Base-by-base conservation (phyloP, 2,888 invertebrate species). In the Drosophila neutralis region DNA sequence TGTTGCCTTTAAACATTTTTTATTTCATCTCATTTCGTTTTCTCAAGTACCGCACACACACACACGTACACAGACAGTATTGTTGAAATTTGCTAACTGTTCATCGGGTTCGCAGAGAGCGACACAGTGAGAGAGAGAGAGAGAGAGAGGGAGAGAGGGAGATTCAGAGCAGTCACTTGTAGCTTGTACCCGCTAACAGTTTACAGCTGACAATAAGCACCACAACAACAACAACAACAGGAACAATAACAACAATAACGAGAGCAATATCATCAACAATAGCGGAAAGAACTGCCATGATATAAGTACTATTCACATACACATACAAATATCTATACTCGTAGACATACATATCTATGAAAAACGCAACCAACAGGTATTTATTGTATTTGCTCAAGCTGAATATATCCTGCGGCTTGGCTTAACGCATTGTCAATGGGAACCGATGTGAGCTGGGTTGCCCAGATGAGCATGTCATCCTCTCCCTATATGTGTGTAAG, bases 401-500 rank as follows among this genome's bases (percentile, higher is more conserved):
- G 90, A 86, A 90, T 86, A 76, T 83, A 85, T 85, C 85, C 85
- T 90, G 85, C 83, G 90, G 85, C 90, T 90, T 83, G 87, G 77
- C 87, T 79, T 82, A 68, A 82, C 67, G 79, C 74, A 90, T 88
- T 85, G 87, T 88, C 89, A 85, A 88, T 89, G 81, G 70, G 60
- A 42, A 64, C 31, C 33, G 54, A 61, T 63, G 59, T 78, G 72
- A 71, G 77, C 77, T 33, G 75, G 76, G 75, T 64, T 78, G 62
- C 45, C 51, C 56, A 53, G 53, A 53, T 63, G 54, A 56, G 73
- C 33, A 53, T 56, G 53, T 59, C 60, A 56, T 56, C 31, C 29
- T 38, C 51, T 49, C n/a, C 29, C 24, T 33, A 31, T 33, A 33
- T 21, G 35, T n/a, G 48, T 35, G 48, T 6, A 11, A 48, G 13